Evolutionary conservation across 2,888 invertebrate genomes (phyloP), one percentile per base, ranked within the genome.

Genomic region (Ethmia dodecea): DNA sequence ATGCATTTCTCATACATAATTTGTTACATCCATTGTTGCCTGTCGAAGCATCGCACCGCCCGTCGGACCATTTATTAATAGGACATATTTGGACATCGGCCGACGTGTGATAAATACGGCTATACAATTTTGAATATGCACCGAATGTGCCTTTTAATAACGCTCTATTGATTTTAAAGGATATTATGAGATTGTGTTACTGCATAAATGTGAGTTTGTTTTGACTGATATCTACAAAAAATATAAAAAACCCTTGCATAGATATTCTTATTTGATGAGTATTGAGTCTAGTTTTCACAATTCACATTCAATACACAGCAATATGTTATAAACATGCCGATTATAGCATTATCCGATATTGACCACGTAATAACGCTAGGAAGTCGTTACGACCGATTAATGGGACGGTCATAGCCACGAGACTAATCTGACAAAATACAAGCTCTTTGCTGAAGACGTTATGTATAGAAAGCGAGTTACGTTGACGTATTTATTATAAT

Each of bases 1-100:
- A 47, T 33, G 49, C 60, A 66, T 64, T 64, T 69, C 62, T 64
- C 63, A 55, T 59, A 49, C 65, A n/a, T n/a, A n/a, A 72, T 76
- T 70, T 69, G 67, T 72, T 59, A 56, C 44, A 55, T 35, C 60
- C 40, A 69, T 78, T 76, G 72, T 77, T 52, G 50, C 43, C 51
- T 42, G 41, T 31, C 41, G 35, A 46, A 46, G 45, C 39, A 33
- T 45, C 49, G 59, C 49, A 53, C 47, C 48, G 40, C 34, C 53
- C 50, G 50, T 52, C 55, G 52, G 63, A 52, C 66, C 71, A 81
- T 83, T 77, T 81, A 76, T 79, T 74, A 77, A 75, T 78, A 64
- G 59, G 66, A 73, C 81, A 62, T 84, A 84, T 84, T 83, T 80
- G 81, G 83, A 71, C 65, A 67, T 49, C 57, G 60, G 47, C 50